Evolutionary conservation across 2,113 vertebrate genomes (phyloP).

Genomic region (Sinocyclocheilus maitianheensis): DNA sequence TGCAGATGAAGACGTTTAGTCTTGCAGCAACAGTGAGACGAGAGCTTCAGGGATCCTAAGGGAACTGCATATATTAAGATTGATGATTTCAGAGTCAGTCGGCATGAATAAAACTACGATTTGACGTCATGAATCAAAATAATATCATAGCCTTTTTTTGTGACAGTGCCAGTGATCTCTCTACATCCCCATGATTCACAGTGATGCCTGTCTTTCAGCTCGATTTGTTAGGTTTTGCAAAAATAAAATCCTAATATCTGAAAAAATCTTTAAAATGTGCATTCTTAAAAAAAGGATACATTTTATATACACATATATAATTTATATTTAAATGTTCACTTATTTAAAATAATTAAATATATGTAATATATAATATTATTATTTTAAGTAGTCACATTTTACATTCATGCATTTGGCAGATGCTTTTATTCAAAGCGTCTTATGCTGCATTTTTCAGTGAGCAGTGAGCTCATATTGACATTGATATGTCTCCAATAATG

Average conservation of each 20-base stretch:
- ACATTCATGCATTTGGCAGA: neutral
- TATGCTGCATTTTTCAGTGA: neutral
- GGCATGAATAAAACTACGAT: neutral
- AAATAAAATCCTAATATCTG: neutral
- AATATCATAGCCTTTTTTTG: neutral
- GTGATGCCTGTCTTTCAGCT: neutral
- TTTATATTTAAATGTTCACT: too few species aligned
- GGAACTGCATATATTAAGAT: conserved; percentile 27
- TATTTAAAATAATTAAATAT: too few species aligned
- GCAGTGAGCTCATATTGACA: neutral
- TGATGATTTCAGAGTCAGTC: conserved; percentile 27
- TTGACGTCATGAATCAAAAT: conserved; percentile 6
- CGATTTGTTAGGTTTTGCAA: neutral
- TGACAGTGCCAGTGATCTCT: neutral
- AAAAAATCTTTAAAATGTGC: neutral
- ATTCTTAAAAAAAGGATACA: neutral
- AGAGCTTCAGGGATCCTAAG: conserved; percentile 21
- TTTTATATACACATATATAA: neutral
- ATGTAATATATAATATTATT: too few species aligned
- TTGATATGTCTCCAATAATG: neutral
- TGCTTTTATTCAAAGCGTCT: neutral
- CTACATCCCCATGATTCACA: neutral
- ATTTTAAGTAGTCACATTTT: neutral
- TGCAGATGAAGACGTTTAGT: conserved; percentile 41
- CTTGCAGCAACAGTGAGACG: neutral